Evolutionary conservation across 2,888 invertebrate species (phyloP), one percentile per base, ranked within the genome.

Genomic region (Papilio demoleus): DNA sequence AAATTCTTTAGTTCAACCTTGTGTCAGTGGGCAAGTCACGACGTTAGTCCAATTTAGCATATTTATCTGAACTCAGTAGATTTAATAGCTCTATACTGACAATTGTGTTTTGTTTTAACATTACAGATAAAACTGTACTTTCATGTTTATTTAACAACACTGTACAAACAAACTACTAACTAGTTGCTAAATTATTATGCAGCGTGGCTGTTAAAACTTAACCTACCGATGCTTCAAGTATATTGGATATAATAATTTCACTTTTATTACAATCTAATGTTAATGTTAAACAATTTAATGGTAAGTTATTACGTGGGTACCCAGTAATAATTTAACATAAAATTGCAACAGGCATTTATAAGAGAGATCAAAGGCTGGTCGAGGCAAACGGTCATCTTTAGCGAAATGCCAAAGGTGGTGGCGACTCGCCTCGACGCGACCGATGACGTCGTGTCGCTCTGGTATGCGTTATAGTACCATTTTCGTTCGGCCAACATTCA

Each of bases 401-500:
- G 73, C 71, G 71, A 88, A 90, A 90, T 90, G 88, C 80, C 89
- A 88, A 78, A 85, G 89, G 88, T 90, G 82, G 79, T 67, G 71
- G 73, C 76, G 74, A 70, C 64, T 70, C 68, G 76, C n/a, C 8
- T 2, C 53, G 17, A n/a, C 74, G 71, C 72, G 74, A 70, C 70
- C 73, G 71, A 71, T 74, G 70, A 71, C 74, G 73, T 73, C 74
- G 73, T 59, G 71, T 66, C 75, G 75, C 75, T 85, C 82, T 85
- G 85, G 86, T 85, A 87, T 87, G 86, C 83, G 78, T 75, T 67
- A 59, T 62, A 67, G 70, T 67, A 62, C 72, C 71, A 71, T 74
- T 73, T 74, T 73, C 56, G 70, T 61, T 63, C 65, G 58, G 61
- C 65, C 70, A 68, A 61, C 70, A 73, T 71, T 66, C 62, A 73